Evolutionary conservation across 2,797 vertebrate species (phyloP).

Genomic region (Syncerus caffer): DNA sequence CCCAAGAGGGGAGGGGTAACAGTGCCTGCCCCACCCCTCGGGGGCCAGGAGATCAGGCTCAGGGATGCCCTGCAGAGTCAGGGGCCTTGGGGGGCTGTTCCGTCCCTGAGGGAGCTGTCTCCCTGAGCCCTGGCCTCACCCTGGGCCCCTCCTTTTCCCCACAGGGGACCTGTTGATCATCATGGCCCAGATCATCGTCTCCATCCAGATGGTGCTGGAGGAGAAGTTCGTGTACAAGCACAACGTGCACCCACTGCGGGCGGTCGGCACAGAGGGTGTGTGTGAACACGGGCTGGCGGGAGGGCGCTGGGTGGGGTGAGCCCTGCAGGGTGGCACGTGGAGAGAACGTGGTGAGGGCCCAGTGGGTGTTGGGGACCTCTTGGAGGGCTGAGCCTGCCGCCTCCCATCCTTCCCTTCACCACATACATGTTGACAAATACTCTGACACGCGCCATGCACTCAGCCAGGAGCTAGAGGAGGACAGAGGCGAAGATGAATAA

Average conservation of each 20-base stretch:
- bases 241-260: slow-evolving; percentile 91
- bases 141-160: background rate
- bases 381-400: background rate
- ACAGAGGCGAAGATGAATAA: background rate
- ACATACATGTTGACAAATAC: background rate
- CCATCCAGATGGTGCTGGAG: slow-evolving; percentile 96
- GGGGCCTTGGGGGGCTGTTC: background rate
- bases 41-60: background rate
- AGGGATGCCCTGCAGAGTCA: background rate
- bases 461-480: background rate
- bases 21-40: background rate
- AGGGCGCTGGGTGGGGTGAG: fast-evolving
- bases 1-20: background rate
- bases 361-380: background rate
- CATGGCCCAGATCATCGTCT: slow-evolving; percentile 93
- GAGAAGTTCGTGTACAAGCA: slow-evolving; percentile 96
- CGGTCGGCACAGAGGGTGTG: slow-evolving; percentile 93
- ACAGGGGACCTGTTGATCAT: slow-evolving; percentile 94
- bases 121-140: background rate
- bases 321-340: background rate
- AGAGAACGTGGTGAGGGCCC: background rate
- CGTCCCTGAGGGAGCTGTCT: background rate
- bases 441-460: background rate
- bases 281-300: background rate
- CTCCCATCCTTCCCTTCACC: background rate